phyloP scores from a whole-genome alignment of 2,888 invertebrate species.

The Hartigia nigra region DNA sequence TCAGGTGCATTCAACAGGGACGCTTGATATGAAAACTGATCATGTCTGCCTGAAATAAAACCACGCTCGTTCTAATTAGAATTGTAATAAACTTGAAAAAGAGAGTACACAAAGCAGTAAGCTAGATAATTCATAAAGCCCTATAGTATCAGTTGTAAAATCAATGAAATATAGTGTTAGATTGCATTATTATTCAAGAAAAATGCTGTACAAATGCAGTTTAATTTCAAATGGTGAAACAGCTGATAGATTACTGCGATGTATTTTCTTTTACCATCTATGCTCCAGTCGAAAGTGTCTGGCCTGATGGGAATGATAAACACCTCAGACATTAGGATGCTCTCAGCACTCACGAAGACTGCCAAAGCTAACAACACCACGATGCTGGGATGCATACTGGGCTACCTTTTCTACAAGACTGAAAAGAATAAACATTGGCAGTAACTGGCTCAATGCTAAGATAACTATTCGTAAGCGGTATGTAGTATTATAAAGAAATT shows the following conservation, averaged over 20 bases:
- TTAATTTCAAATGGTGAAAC: constrained; percentile 1
- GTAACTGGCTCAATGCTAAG: neutral
- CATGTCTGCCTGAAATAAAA: constrained; percentile 67
- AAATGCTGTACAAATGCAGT: neutral
- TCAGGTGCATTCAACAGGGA: constrained; percentile 83
- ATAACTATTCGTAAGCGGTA: neutral
- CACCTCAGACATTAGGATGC: constrained; percentile 78
- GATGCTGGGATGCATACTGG: constrained; percentile 27
- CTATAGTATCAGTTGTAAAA: neutral
- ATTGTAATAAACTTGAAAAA: neutral
- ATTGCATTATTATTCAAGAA: neutral
- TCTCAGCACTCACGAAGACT: constrained; percentile 55
- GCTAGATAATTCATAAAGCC: no score
- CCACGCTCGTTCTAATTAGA: neutral
- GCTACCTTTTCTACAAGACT: neutral
- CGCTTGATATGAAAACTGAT: constrained; percentile 79
- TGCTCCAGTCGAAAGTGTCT: constrained; percentile 83
- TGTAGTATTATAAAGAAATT: neutral
- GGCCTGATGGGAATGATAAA: constrained; percentile 84
- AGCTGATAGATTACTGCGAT: neutral
- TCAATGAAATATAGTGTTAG: neutral
- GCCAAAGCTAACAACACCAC: constrained; percentile 44
- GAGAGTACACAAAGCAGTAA: neutral
- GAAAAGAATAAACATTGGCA: neutral
- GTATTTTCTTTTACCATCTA: constrained; percentile 69